Evolutionary conservation across 2,888 invertebrate genomes (phyloP).

Genomic region (Fragum whitleyi): DNA sequence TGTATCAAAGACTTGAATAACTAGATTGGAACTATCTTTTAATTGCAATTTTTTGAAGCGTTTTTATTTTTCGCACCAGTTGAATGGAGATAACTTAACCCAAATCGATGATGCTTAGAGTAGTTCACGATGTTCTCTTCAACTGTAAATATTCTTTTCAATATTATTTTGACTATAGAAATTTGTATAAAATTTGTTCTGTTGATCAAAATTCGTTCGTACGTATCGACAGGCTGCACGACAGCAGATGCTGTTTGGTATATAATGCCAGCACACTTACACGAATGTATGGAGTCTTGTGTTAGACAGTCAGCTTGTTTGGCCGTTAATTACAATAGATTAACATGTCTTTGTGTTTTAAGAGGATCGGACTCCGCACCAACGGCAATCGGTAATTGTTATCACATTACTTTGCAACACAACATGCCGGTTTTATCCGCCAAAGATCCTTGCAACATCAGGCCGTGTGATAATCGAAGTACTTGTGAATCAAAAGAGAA

Average conservation of each 20-base stretch:
- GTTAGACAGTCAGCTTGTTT: neutral
- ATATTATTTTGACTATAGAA: too few species aligned
- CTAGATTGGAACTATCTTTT: too few species aligned
- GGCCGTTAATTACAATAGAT: conserved; percentile 1
- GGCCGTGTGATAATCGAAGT: conserved; percentile 9
- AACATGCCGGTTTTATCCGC: neutral
- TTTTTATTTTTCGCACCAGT: too few species aligned
- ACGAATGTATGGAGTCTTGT: neutral
- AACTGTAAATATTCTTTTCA: too few species aligned
- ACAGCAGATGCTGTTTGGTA: neutral
- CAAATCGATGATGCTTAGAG: too few species aligned
- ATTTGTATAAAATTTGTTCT: too few species aligned
- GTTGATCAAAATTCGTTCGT: too few species aligned
- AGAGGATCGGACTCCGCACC: neutral
- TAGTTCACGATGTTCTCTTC: too few species aligned
- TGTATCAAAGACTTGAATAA: too few species aligned
- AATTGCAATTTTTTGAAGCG: too few species aligned
- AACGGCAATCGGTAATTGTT: neutral
- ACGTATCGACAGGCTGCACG: neutral
- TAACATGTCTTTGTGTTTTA: neutral
- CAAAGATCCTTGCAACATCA: neutral
- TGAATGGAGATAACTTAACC: too few species aligned
- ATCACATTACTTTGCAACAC: neutral
- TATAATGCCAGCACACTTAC: neutral
- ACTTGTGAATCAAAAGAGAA: neutral